Evolutionary conservation across 53 echinoderm and acorn worm genomes (phyloP).

Genomic region (Glandiceps talaboti): DNA sequence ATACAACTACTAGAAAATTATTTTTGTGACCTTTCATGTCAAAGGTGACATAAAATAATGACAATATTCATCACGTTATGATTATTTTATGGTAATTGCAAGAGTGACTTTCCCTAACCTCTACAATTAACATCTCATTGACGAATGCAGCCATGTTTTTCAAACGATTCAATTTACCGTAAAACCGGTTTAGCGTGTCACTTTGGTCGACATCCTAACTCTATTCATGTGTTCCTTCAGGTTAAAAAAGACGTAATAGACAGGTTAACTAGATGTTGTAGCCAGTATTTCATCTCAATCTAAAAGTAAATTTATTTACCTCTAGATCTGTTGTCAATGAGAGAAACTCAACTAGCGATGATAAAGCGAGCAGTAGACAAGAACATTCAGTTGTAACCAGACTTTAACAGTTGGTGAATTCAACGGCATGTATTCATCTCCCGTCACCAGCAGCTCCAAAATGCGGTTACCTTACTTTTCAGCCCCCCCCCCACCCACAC

Average conservation of each 20-base stretch:
- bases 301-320: not conserved
- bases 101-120: not conserved
- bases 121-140: not conserved
- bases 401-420: too few relatives aligned
- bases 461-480: too few relatives aligned
- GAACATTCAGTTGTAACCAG: too few relatives aligned
- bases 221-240: not conserved
- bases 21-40: not conserved
- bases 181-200: not conserved
- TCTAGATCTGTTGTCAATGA: too few relatives aligned
- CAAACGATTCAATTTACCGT: not conserved
- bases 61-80: not conserved
- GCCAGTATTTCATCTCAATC: not conserved
- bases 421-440: too few relatives aligned
- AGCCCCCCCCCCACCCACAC: too few relatives aligned
- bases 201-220: not conserved
- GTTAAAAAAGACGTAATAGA: not conserved
- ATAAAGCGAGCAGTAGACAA: too few relatives aligned
- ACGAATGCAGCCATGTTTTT: not conserved
- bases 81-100: not conserved
- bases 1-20: too few relatives aligned
- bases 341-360: too few relatives aligned
- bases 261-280: not conserved
- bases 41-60: not conserved
- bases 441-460: too few relatives aligned